phyloP scores from a whole-genome alignment of 2,113 vertebrate species.

The Lutjanus erythropterus region DNA sequence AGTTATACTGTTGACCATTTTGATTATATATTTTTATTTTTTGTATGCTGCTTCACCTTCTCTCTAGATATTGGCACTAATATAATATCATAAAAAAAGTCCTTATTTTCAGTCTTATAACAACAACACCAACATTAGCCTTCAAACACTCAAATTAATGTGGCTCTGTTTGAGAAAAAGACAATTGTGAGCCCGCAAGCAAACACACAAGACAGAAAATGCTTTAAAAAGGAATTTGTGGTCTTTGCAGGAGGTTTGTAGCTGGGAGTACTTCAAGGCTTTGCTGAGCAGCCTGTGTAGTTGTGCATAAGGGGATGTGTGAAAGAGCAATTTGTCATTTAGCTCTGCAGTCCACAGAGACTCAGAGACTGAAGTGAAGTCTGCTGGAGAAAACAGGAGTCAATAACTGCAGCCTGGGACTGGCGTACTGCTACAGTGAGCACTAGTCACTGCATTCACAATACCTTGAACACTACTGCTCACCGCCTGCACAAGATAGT shows the following conservation, averaged over 20 bases:
- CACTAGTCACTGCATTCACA: slow-evolving; percentile 44
- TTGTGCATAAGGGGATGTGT: slow-evolving; percentile 57
- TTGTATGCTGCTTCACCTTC: neutral
- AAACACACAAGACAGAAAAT: slow-evolving; percentile 3
- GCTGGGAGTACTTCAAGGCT: slow-evolving; percentile 3
- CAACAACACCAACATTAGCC: neutral
- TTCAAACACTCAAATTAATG: slow-evolving; percentile 14
- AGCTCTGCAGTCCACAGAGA: slow-evolving; percentile 66
- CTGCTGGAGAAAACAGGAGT: slow-evolving; percentile 59
- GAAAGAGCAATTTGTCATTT: slow-evolving; percentile 74
- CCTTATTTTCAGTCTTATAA: neutral
- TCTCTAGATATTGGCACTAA: neutral
- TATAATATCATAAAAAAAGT: neutral
- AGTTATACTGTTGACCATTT: neutral
- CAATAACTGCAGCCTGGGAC: slow-evolving; percentile 59
- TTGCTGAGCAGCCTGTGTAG: slow-evolving; percentile 41
- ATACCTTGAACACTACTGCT: slow-evolving; percentile 12
- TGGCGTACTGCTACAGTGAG: slow-evolving; percentile 53
- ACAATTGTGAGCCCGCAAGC: neutral
- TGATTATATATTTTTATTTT: neutral
- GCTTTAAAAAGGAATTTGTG: slow-evolving; percentile 11
- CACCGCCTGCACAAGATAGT: slow-evolving; percentile 1
- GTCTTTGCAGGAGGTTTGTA: slow-evolving; percentile 25
- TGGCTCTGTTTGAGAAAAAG: neutral
- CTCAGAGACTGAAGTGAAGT: slow-evolving; percentile 53